Percentiles rank a stretch among this genome's conserved stretches.
Evolutionary conservation across 2,888 invertebrate genomes (phyloP).

Genomic region (Dryobotodes eremita): DNA sequence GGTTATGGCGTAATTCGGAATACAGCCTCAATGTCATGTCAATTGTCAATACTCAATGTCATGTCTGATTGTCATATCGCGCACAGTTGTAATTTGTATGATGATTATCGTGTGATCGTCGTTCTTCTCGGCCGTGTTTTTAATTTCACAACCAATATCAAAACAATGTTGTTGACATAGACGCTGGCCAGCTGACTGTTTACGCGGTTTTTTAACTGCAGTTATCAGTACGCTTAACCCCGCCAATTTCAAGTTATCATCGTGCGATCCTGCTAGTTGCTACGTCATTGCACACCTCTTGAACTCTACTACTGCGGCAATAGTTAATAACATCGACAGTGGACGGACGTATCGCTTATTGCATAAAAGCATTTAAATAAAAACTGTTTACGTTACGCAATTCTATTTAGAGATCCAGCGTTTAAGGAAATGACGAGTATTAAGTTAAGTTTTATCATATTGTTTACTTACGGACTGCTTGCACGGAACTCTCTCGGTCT

Average conservation of each 20-base stretch:
- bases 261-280: slow-evolving; percentile 67
- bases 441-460: slow-evolving; percentile 75
- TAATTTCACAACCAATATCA: slow-evolving; percentile 39
- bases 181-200: slow-evolving; percentile 68
- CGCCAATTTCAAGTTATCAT: slow-evolving; percentile 68
- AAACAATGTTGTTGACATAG: slow-evolving; percentile 67
- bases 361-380: slow-evolving; percentile 32
- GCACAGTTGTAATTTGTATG: background rate
- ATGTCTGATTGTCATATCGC: background rate
- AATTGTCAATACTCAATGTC: too few species aligned
- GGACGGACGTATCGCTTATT: slow-evolving; percentile 53
- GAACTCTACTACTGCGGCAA: slow-evolving; percentile 47
- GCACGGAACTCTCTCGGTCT: slow-evolving; percentile 82
- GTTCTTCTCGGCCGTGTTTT: slow-evolving; percentile 17
- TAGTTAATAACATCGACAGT: slow-evolving; percentile 41
- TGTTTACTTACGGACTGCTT: slow-evolving; percentile 79
- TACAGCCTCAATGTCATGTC: too few species aligned
- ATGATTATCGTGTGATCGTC: background rate
- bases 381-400: slow-evolving; percentile 37
- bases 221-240: slow-evolving; percentile 72
- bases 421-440: slow-evolving; percentile 75
- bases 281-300: slow-evolving; percentile 68
- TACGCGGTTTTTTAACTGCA: slow-evolving; percentile 55
- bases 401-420: slow-evolving; percentile 26
- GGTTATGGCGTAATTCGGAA: too few species aligned